Base-by-base conservation (phyloP, 2,113 vertebrate genomes). In the Peromyscus polionotus region DNA sequence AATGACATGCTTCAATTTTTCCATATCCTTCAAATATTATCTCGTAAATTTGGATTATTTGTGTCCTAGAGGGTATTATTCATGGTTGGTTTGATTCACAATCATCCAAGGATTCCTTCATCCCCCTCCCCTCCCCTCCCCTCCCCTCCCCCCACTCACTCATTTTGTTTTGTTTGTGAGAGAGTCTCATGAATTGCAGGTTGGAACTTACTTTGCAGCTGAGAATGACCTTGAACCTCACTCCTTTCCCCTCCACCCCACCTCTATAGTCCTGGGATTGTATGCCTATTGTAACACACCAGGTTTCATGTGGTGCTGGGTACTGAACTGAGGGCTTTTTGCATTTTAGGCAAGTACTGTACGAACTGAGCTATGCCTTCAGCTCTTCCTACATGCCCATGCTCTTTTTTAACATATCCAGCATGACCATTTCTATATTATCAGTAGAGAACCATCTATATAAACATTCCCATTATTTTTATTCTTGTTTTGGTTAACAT, bases 41-140 rank as follows among this genome's bases (percentile, higher is more conserved):
- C 70, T 28, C 59, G 59, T 89, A 13, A 3, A 68, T 76, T 95
- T 91, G 70, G 16, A 80, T 76, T 59, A 59, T 33, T 20, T 33
- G 13, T 39, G 65, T 39, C 11, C 3, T 39, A 39, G 22, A 65
- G 24, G 13, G 7, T 24, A 22, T 94, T 39, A 24, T 45, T 87
- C 11, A n/a, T 8, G 39, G 14, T 94, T 26, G 65, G 79, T 90
- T 80, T 96, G 57, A 65, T 76, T 87, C 87, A 51, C 12, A 72
- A 61, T 92, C 83, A 54, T 14, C 11, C 68, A 75, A 51, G 48
- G 65, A 94, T 42, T 42, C 36, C 5, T 65, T 17, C 14, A 5
- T 68, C 7, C 68, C 68, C 19, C 16, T 31, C 1, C 16, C 17
- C 36, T 70, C 36, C 12, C 68, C 28, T 17, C 12, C 14, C 68